These are phyloP conservation scores for Matsumurasca onukii DNA, from an alignment of 1,140 invertebrate genomes.

Conservation along the genomic window DNA sequence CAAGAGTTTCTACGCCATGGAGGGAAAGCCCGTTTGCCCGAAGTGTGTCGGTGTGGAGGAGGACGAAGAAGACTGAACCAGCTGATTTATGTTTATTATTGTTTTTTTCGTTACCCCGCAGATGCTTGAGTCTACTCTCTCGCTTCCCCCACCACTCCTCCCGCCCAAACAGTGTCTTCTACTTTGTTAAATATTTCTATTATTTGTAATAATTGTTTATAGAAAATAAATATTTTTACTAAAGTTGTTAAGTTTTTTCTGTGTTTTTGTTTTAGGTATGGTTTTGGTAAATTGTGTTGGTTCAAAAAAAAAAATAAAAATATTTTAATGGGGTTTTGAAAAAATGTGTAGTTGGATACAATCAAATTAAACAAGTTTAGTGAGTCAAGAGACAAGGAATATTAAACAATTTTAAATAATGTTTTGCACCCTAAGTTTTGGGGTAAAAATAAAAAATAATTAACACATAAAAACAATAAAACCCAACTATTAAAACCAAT, in stretches of 20 bases:
- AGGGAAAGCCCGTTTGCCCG: slow-evolving; percentile 87
- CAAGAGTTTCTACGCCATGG: slow-evolving; percentile 94
- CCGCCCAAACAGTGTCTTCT: neutral
- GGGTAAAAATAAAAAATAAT: too few species aligned
- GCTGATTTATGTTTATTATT: slow-evolving; percentile 14
- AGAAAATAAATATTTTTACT: slow-evolving; percentile 32
- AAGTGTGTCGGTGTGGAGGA: slow-evolving; percentile 88
- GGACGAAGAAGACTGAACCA: slow-evolving; percentile 59
- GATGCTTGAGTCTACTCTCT: too few species aligned
- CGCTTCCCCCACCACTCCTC: neutral
- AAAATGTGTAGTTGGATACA: too few species aligned
- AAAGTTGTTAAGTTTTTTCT: neutral
- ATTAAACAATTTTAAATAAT: too few species aligned
- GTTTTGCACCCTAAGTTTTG: too few species aligned
- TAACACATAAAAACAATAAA: too few species aligned
- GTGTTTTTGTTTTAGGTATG: neutral
- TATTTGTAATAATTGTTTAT: slow-evolving; percentile 32
- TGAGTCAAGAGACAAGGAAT: too few species aligned
- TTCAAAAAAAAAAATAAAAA: too few species aligned
- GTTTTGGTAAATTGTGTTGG: neutral
- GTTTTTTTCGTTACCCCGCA: neutral
- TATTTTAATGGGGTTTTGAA: too few species aligned
- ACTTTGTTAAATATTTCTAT: slow-evolving; percentile 29
- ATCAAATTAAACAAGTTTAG: too few species aligned
- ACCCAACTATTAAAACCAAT: too few species aligned